Evolutionary conservation across 2,113 vertebrate genomes (phyloP), one percentile per base, ranked within the genome.

Genomic region (Danionella cerebrum): DNA sequence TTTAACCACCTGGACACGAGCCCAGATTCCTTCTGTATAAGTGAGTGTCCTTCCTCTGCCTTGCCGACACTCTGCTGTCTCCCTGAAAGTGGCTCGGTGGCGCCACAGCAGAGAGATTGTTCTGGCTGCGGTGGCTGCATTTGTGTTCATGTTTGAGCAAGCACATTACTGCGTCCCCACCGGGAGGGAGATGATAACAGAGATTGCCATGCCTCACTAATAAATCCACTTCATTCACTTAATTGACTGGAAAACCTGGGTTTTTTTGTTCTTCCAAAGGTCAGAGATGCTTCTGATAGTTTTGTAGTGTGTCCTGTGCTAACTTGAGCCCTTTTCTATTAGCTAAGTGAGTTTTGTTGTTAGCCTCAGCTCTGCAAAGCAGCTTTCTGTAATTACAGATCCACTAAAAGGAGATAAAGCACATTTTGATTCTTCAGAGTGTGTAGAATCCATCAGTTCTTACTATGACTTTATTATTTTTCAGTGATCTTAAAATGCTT

Each of bases 221-320:
- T 27, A 44, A 29, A 31, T 25, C 24, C 57, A 60, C 35, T 57
- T 24, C 35, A 25, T 60, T 25, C 2, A 5, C 19, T 57, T 62
- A 62, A 62, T 62, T 42, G 58, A 11, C 39, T 62, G 39, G 25
- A 62, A 62, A 60, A 31, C 0, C 42, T 16, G 3, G 41, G 8
- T 60, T 44, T 29, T 29, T 13, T 18, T 13, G 27, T 27, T 42
- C n/a, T 18, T 25, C 21, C 5, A 4, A 16, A 25, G 36, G 3
- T 18, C 18, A 19, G 24, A 60, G 72, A 65, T 69, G 67, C 22
- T 72, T 47, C 7, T 44, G 76, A 69, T 80, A 71, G 76, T 76
- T 60, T 65, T 66, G 35, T 33, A 53, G 73, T 25, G n/a, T 13
- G 2, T 29, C 24, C 44, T 60, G 5, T 8, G 57, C 29, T 60